phyloP scores from a whole-genome alignment of 2,888 invertebrate species.

The Auanema sp. region DNA sequence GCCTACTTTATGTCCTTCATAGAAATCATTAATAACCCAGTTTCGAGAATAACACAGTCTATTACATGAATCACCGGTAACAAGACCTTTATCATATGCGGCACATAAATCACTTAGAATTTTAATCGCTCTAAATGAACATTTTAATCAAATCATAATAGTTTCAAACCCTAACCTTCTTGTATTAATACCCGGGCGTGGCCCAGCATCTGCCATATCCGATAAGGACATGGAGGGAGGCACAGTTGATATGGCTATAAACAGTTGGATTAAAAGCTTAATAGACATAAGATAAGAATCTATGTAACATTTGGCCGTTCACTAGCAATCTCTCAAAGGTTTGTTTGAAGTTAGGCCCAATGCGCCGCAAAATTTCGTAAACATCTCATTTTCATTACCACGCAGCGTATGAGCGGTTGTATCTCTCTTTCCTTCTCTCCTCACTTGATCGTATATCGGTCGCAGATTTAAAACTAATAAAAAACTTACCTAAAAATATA shows the following conservation, averaged over 20 bases:
- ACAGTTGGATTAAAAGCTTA: too few relatives aligned
- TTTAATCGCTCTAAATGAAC: slow-evolving; percentile 45
- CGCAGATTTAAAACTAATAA: not conserved
- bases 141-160: not conserved
- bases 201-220: slow-evolving; percentile 7
- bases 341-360: too few relatives aligned
- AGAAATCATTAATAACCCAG: slow-evolving; percentile 56
- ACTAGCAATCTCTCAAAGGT: too few relatives aligned
- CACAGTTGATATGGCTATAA: slow-evolving; percentile 17
- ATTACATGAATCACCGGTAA: slow-evolving; percentile 59
- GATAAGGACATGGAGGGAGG: slow-evolving; percentile 8
- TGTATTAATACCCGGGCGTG: slow-evolving; percentile 16
- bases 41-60: slow-evolving; percentile 53
- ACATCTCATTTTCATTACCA: too few relatives aligned
- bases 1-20: slow-evolving; percentile 52
- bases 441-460: too few relatives aligned
- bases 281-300: too few relatives aligned
- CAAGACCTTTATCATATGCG: slow-evolving; percentile 39
- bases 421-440: too few relatives aligned
- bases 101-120: slow-evolving; percentile 51
- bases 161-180: slow-evolving; percentile 8
- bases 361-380: too few relatives aligned
- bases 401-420: too few relatives aligned
- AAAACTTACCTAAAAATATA: slow-evolving; percentile 11
- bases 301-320: too few relatives aligned